A percentile compares a stretch with the other conserved stretches of the same genome.
phyloP scores from a whole-genome alignment of 2,113 vertebrate genomes.

The Scortum barcoo region DNA sequence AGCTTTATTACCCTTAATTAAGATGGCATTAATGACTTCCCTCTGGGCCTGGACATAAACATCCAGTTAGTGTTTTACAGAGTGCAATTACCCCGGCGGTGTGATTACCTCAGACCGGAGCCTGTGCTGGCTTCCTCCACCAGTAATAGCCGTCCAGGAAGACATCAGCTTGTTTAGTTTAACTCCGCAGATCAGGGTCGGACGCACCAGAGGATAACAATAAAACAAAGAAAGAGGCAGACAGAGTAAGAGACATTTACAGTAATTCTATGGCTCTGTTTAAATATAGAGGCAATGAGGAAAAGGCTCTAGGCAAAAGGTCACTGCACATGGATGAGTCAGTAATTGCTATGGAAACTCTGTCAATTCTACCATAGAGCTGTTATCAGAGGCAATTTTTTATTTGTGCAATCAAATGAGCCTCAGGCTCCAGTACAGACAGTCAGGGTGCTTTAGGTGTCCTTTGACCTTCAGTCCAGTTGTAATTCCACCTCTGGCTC shows the following conservation, averaged over 20 bases:
- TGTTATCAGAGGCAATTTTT: conserved; percentile 44
- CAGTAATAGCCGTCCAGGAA: conserved; percentile 73
- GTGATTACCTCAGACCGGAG: conserved; percentile 81
- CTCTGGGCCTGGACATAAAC: conserved; percentile 80
- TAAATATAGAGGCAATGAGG: conserved; percentile 48
- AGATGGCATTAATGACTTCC: conserved; percentile 84
- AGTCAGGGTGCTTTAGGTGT: conserved; percentile 16
- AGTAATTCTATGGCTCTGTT: conserved; percentile 58
- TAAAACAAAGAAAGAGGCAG: conserved; percentile 10
- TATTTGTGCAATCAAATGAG: conserved; percentile 39
- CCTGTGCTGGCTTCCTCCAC: conserved; percentile 71
- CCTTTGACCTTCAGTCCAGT: conserved; percentile 20
- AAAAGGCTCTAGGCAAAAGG: conserved; percentile 57
- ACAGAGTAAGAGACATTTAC: conserved; percentile 34
- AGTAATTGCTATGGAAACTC: conserved; percentile 39
- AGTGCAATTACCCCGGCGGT: conserved; percentile 79
- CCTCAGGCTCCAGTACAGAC: conserved; percentile 14
- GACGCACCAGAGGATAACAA: conserved; percentile 55
- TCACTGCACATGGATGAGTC: conserved; percentile 44
- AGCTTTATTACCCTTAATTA: conserved; percentile 81
- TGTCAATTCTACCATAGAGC: conserved; percentile 20
- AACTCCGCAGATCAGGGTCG: conserved; percentile 68
- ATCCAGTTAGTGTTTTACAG: conserved; percentile 81
- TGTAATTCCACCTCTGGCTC: conserved; percentile 20
- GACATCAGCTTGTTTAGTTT: conserved; percentile 83